Conservation (phyloP, 2,113 vertebrate genomes). For the Pelvicachromis taeniatus region DNA sequence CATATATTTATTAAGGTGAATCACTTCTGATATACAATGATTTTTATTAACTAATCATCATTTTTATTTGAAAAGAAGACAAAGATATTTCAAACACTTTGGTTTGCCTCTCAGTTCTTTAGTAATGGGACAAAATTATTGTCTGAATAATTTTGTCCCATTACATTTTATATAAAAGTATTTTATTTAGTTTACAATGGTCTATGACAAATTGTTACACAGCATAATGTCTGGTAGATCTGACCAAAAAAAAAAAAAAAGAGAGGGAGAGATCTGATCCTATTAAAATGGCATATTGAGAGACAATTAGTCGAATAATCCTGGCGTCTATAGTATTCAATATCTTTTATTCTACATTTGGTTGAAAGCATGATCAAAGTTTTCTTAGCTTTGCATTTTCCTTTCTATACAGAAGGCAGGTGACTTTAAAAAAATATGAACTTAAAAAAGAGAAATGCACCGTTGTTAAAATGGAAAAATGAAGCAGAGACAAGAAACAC, state of each 20-base stretch:
- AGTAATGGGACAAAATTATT: background rate
- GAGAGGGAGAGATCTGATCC: background rate
- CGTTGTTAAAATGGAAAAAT: background rate
- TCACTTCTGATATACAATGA: background rate
- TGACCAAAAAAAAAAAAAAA: background rate
- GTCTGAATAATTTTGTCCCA: background rate
- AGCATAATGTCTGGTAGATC: background rate
- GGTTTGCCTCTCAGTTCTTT: background rate
- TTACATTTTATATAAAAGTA: background rate
- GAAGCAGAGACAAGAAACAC: background rate
- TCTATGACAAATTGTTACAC: background rate
- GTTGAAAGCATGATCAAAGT: background rate
- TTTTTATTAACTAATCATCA: background rate
- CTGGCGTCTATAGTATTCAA: accelerated
- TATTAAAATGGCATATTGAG: background rate
- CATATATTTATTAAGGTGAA: background rate
- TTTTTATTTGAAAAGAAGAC: background rate
- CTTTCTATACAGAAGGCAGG: background rate
- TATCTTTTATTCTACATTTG: background rate
- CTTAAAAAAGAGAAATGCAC: background rate
- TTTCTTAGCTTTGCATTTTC: background rate
- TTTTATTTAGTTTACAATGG: background rate
- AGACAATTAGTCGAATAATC: accelerated
- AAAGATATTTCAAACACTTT: background rate
- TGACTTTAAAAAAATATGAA: background rate